A percentile compares a stretch with the other conserved stretches of the same genome.
Evolutionary conservation across 1,140 invertebrate genomes (phyloP).

Genomic region (Oryzaephilus surinamensis): DNA sequence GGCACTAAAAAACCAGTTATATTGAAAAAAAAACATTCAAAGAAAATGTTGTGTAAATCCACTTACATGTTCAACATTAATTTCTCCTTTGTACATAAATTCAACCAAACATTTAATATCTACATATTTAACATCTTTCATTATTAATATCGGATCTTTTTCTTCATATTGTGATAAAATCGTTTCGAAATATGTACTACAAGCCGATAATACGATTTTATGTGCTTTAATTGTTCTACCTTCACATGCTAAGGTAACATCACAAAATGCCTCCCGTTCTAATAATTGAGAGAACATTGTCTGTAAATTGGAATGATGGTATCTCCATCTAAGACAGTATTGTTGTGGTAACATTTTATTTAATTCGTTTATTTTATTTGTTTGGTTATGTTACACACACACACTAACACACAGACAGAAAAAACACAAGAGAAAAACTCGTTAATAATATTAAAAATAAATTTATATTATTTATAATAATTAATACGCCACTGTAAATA

Average conservation of each 20-base stretch:
- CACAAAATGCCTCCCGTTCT: constrained; percentile 79
- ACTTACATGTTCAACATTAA: constrained; percentile 85
- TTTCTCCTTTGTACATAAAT: constrained; percentile 94
- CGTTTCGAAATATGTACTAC: constrained; percentile 80
- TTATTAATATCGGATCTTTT: constrained; percentile 73
- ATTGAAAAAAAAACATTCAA: neutral
- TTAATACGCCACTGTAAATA: neutral
- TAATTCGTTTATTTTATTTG: constrained; percentile 5
- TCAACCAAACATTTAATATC: constrained; percentile 80
- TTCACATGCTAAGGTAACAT: constrained; percentile 83
- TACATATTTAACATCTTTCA: constrained; percentile 73
- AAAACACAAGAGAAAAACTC: too few relatives aligned
- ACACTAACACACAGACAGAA: too few relatives aligned
- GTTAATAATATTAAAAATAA: neutral
- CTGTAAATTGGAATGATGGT: constrained; percentile 80
- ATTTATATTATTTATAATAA: neutral
- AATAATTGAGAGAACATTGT: constrained; percentile 83
- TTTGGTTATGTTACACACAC: too few relatives aligned
- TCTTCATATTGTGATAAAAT: constrained; percentile 82
- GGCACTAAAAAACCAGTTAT: constrained; percentile 46
- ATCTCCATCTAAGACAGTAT: constrained; percentile 84
- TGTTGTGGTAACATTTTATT: constrained; percentile 67
- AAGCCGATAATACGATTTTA: constrained; percentile 68
- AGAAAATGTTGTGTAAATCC: neutral
- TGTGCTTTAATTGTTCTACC: constrained; percentile 79